Conservation (phyloP, 2,888 invertebrate genomes). For the Crepidodera aurea region DNA sequence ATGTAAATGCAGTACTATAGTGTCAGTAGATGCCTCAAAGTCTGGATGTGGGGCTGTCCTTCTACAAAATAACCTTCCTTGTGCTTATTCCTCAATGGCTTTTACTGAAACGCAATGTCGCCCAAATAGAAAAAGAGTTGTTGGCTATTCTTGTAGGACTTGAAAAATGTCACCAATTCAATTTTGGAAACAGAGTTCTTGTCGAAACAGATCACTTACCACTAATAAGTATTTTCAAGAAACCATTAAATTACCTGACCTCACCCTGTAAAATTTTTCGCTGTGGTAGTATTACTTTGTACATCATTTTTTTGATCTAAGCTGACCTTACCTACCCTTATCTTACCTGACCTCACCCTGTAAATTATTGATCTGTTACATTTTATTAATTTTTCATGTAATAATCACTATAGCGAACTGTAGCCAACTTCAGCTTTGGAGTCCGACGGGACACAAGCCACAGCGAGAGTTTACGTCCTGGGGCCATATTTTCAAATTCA, state of each 20-base stretch:
- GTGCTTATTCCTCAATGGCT: constrained; percentile 37
- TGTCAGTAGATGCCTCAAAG: constrained; percentile 41
- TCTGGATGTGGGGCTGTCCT: constrained; percentile 37
- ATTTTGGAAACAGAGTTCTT: constrained; percentile 1
- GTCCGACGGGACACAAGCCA: too few relatives aligned
- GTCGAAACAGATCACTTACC: constrained; percentile 14
- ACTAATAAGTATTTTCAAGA: constrained; percentile 18
- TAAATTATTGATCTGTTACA: too few relatives aligned
- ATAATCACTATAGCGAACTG: too few relatives aligned
- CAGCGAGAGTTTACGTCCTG: too few relatives aligned
- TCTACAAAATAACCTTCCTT: constrained; percentile 34
- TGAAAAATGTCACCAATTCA: constrained; percentile 3
- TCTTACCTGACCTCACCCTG: too few relatives aligned
- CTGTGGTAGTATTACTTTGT: too few relatives aligned
- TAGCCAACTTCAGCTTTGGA: too few relatives aligned
- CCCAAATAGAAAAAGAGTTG: constrained; percentile 35
- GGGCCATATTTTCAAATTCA: too few relatives aligned
- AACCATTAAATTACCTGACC: constrained; percentile 23
- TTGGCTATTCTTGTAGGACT: constrained; percentile 23
- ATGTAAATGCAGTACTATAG: constrained; percentile 23
- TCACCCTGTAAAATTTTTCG: too few relatives aligned
- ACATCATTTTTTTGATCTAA: too few relatives aligned
- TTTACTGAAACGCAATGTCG: constrained; percentile 24
- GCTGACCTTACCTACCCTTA: too few relatives aligned
- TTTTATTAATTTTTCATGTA: too few relatives aligned